A percentile compares a stretch with the other conserved stretches of the same genome.
phyloP scores from a whole-genome alignment of 1,140 invertebrate genomes.

The Chionoecetes opilio region DNA sequence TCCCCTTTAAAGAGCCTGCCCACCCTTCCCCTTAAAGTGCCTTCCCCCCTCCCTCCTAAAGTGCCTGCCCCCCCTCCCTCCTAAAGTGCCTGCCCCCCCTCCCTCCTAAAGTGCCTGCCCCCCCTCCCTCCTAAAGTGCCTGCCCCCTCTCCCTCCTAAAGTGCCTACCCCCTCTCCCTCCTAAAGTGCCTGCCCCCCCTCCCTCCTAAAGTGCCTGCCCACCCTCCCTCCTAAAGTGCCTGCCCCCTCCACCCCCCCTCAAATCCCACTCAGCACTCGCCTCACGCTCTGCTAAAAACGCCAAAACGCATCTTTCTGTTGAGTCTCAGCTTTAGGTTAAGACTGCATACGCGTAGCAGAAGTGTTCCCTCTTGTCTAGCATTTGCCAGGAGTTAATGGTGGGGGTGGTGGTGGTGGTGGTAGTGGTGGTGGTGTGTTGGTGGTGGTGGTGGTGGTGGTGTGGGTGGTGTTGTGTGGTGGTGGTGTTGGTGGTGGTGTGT shows the following conservation, averaged over 20 bases:
- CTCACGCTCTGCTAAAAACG: conserved; percentile 11
- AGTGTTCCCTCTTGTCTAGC: conserved; percentile 41
- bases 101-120: neutral
- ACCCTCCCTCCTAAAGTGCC: neutral
- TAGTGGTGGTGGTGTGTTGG: neutral
- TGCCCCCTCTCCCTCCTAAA: too few species aligned
- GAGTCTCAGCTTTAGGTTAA: conserved; percentile 45
- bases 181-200: too few species aligned
- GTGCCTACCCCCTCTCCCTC: too few species aligned
- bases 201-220: neutral
- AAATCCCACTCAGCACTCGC: neutral
- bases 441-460: neutral
- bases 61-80: too few species aligned
- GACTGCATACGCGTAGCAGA: conserved; percentile 42
- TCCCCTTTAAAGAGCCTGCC: neutral
- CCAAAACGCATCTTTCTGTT: neutral
- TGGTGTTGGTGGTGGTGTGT: neutral
- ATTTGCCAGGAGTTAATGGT: conserved; percentile 31
- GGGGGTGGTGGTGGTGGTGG: neutral
- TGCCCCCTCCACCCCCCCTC: neutral
- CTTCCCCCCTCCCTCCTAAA: too few species aligned
- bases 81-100: too few species aligned
- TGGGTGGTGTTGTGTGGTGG: too few species aligned
- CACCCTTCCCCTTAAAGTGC: too few species aligned
- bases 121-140: too few species aligned